Evolutionary conservation across 2,113 vertebrate species (phyloP), one percentile per base, ranked within the genome.

Genomic region (Arvicanthis niloticus): DNA sequence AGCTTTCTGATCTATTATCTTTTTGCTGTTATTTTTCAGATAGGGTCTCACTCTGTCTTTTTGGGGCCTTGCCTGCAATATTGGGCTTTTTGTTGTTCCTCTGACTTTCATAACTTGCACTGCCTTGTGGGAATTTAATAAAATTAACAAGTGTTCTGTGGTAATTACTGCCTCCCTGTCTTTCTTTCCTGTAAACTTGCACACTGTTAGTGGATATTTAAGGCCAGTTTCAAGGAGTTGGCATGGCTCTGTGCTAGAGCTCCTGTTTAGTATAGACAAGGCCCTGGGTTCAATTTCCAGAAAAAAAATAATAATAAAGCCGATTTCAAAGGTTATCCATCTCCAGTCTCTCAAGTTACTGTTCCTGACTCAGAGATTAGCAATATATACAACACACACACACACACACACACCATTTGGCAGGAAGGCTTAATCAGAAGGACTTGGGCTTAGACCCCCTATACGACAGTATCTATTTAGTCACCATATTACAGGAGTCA

Each of bases 61-160:
- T 82, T 5, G 51, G 65, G 31, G 42, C 24, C 77, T 70, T 31
- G 45, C 1, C 21, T 89, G 40, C 31, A 92, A 68, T 70, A 68
- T 4, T 91, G 56, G 15, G 19, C 7, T 45, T 34, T 90, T 29
- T 91, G 19, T 40, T 91, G 60, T 56, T 94, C 26, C 67, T 73
- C 53, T 91, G 78, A 70, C 7, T 89, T 96, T 88, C 88, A 84
- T 60, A 77, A 92, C 48, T 81, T 86, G 40, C 9, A 93, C 78
- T 84, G 85, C 7, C 73, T 89, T 89, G 7, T 17, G 93, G n/a
- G 34, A 90, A 91, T n/a, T 89, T 85, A 85, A 58, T 58, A 58
- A 60, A 58, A 84, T 85, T 45, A 45, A 15, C 65, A 68, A 7
- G 3, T 17, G 29, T 45, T 22, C 31, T 37, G 60, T 85, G 60